These are phyloP conservation scores for Callaeas wilsoni DNA, from an alignment of 2,113 vertebrate genomes.

Conservation along the genomic window DNA sequence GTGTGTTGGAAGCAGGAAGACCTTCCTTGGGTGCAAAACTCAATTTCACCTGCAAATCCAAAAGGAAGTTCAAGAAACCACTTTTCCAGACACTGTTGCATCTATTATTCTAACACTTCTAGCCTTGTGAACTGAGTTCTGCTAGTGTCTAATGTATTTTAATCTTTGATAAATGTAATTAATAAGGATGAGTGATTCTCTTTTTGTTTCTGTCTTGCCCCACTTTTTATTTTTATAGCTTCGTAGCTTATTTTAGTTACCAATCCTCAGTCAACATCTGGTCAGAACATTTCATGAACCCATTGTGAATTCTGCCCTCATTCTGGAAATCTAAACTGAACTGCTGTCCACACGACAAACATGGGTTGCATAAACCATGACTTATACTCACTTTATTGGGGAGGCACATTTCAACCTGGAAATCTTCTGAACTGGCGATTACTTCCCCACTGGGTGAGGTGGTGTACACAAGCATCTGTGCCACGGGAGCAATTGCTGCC, in stretches of 20 bases:
- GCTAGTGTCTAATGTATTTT: not conserved
- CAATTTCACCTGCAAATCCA: slow-evolving; percentile 68
- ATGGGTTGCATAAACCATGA: not conserved
- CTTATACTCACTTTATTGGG: slow-evolving; percentile 77
- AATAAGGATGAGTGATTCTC: not conserved
- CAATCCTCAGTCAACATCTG: not conserved
- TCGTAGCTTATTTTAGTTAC: not conserved
- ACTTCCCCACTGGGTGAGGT: slow-evolving; percentile 77
- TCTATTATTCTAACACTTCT: not conserved
- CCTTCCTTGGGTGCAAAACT: slow-evolving; percentile 67
- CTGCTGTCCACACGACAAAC: not conserved
- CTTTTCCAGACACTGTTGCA: not conserved
- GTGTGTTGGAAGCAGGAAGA: slow-evolving; percentile 71
- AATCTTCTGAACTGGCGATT: slow-evolving; percentile 79
- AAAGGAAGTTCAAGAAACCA: not conserved
- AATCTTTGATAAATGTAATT: not conserved
- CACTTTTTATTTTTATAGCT: not conserved
- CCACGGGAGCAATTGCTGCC: slow-evolving; percentile 66
- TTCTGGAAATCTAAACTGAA: not conserved
- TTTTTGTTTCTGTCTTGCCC: not conserved
- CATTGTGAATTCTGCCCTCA: not conserved
- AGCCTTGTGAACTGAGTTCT: not conserved
- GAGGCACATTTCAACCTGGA: slow-evolving; percentile 78
- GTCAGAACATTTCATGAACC: not conserved
- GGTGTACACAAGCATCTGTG: slow-evolving; percentile 80